These are phyloP conservation scores for Nycteola revayana DNA, from an alignment of 2,888 invertebrate genomes.

Conservation along the genomic window DNA sequence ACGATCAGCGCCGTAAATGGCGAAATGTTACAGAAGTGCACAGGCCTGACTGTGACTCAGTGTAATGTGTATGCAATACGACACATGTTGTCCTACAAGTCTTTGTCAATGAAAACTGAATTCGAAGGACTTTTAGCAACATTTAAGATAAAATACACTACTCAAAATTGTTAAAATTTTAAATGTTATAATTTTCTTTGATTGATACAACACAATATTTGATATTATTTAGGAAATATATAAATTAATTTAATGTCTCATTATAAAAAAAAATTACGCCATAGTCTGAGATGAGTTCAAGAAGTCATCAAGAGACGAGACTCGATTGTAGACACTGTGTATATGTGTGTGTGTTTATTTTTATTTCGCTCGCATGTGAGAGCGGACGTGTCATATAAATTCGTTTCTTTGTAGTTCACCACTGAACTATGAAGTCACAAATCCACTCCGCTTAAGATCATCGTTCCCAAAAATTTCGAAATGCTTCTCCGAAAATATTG, in stretches of 20 bases:
- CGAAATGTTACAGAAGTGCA: constrained; percentile 50
- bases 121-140: constrained; percentile 4
- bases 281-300: no score
- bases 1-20: constrained; percentile 49
- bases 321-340: constrained; percentile 32
- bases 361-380: constrained; percentile 56
- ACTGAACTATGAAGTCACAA: constrained; percentile 13
- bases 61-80: constrained; percentile 42
- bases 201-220: no score
- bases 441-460: no score
- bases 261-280: no score
- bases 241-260: no score
- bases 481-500: no score
- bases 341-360: constrained; percentile 53
- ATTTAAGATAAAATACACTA: no score
- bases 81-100: constrained; percentile 28
- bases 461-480: no score
- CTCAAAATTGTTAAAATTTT: no score
- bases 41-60: constrained; percentile 48
- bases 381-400: constrained; percentile 63
- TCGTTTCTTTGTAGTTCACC: constrained; percentile 49
- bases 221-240: no score
- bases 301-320: constrained; percentile 10
- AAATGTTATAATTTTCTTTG: no score
- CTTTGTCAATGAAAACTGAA: constrained; percentile 22